Conservation (phyloP, 2,113 vertebrate genomes). For the Oreochromis aureus region DNA sequence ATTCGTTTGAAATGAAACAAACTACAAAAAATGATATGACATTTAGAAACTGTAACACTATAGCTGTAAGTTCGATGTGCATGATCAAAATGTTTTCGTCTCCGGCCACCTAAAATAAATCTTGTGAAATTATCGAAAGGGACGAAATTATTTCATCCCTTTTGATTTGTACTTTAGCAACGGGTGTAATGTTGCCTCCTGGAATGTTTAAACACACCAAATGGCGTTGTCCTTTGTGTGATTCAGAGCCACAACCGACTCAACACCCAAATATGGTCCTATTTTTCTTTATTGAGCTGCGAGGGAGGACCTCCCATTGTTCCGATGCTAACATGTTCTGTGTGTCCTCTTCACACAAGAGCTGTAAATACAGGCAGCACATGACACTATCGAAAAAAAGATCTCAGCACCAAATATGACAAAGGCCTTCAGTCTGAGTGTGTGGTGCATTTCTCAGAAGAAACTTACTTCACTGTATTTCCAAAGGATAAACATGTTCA, state of each 20-base stretch:
- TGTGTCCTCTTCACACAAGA: slow-evolving; percentile 56
- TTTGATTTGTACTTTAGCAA: slow-evolving; percentile 28
- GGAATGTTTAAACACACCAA: slow-evolving; percentile 56
- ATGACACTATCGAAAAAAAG: slow-evolving; percentile 48
- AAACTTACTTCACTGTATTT: not conserved
- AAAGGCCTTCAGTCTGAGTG: not conserved
- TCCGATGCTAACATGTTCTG: slow-evolving; percentile 47
- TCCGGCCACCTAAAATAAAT: not conserved
- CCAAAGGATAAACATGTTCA: slow-evolving; percentile 27
- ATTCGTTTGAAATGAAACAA: not conserved
- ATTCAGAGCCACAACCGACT: slow-evolving; percentile 49
- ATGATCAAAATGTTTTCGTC: not conserved
- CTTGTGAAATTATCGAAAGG: not conserved
- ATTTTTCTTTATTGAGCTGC: slow-evolving; percentile 53
- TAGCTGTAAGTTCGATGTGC: not conserved
- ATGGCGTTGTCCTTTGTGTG: slow-evolving; percentile 50
- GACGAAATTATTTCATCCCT: not conserved
- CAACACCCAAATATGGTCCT: slow-evolving; percentile 66
- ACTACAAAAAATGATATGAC: not conserved
- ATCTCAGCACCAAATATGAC: slow-evolving; percentile 40
- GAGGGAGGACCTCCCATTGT: slow-evolving; percentile 58
- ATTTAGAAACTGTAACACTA: not conserved
- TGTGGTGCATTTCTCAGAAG: slow-evolving; percentile 3
- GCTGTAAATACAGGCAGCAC: slow-evolving; percentile 50
- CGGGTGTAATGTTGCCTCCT: slow-evolving; percentile 21